Percentiles rank a stretch among this genome's conserved stretches.
Conservation (phyloP, 2,888 invertebrate genomes). For the Oxytorus armatus region DNA sequence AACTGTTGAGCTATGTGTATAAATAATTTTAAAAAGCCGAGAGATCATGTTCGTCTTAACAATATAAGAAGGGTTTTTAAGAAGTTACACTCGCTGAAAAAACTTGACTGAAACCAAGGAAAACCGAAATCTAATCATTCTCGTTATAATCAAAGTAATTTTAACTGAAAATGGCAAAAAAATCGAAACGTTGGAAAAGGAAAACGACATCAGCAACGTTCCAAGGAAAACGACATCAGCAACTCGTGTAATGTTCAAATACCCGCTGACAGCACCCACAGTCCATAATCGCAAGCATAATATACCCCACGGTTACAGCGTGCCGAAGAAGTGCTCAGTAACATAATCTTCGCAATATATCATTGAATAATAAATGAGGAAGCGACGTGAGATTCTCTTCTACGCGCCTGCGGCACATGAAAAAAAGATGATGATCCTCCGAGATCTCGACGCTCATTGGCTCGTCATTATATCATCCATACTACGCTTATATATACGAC, state of each 20-base stretch:
- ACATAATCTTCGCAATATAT: constrained; percentile 54
- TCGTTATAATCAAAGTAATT: too few relatives aligned
- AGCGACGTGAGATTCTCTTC: constrained; percentile 42
- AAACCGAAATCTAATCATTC: too few relatives aligned
- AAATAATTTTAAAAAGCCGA: too few relatives aligned
- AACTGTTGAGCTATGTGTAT: too few relatives aligned
- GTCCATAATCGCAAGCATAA: background rate
- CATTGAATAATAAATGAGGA: constrained; percentile 66
- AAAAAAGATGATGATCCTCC: constrained; percentile 26
- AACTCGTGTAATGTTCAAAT: constrained; percentile 22
- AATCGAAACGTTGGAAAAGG: background rate
- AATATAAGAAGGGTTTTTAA: too few relatives aligned
- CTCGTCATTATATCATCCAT: constrained; percentile 76
- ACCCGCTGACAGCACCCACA: background rate
- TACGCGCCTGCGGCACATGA: background rate
- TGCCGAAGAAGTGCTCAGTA: constrained; percentile 53
- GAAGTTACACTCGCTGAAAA: too few relatives aligned
- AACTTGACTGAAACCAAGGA: too few relatives aligned
- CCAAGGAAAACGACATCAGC: constrained; percentile 10
- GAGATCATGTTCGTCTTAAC: too few relatives aligned
- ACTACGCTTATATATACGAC: constrained; percentile 10
- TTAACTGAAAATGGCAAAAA: background rate
- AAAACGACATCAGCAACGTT: too few relatives aligned
- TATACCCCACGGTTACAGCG: constrained; percentile 1
- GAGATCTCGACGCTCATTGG: constrained; percentile 47